A percentile compares a stretch with the other conserved stretches of the same genome.
These are phyloP conservation scores for Strix uralensis DNA, from an alignment of 2,113 vertebrate genomes.

Conservation along the genomic window DNA sequence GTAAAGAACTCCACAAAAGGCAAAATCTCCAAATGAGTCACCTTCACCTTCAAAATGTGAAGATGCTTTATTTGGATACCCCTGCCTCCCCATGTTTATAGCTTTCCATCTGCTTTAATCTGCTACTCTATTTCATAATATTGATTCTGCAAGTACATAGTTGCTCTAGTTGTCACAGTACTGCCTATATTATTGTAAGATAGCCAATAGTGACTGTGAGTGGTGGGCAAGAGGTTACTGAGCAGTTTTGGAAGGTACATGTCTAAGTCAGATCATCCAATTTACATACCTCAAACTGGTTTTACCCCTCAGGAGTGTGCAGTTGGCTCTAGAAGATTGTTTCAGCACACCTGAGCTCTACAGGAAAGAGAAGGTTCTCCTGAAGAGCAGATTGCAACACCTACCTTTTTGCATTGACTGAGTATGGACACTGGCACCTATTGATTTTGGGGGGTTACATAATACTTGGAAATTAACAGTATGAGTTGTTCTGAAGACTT, in stretches of 20 bases:
- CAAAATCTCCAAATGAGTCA: not conserved
- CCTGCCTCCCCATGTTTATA: not conserved
- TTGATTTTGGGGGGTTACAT: not conserved
- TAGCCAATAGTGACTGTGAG: not conserved
- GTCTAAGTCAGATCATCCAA: not conserved
- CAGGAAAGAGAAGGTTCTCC: not conserved
- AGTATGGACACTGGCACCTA: not conserved
- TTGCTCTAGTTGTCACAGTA: not conserved
- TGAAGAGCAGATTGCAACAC: not conserved
- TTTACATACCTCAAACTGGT: not conserved
- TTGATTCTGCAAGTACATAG: not conserved
- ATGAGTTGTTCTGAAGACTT: not conserved
- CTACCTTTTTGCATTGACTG: not conserved
- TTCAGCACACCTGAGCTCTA: not conserved
- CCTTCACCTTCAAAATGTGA: constrained; percentile 6
- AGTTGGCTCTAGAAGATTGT: not conserved
- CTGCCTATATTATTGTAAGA: not conserved
- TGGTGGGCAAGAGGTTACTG: not conserved
- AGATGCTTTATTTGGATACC: not conserved
- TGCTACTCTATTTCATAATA: not conserved
- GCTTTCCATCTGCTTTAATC: not conserved
- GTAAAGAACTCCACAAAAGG: not conserved
- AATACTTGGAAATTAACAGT: not conserved
- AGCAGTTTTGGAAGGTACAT: not conserved
- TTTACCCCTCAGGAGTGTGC: not conserved